Evolutionary conservation across 2,797 vertebrate species (phyloP).

Genomic region (Neosilurus mollespiculum): DNA sequence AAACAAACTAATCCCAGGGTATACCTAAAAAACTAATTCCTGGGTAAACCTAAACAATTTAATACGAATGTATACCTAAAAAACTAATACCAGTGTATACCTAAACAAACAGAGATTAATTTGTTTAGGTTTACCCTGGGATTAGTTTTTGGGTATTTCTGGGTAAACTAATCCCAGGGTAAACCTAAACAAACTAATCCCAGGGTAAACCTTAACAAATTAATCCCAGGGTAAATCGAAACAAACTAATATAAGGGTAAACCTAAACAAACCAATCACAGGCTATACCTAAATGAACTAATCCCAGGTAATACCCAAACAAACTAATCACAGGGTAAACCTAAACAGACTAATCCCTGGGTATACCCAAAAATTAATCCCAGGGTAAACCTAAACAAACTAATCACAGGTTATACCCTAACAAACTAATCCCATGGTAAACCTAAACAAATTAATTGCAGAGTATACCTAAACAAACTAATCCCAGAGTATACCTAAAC

Average conservation of each 20-base stretch:
- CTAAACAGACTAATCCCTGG: not conserved
- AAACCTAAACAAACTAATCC: not conserved
- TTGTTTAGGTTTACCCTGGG: too few relatives aligned
- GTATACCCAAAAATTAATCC: not conserved
- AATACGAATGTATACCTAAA: not conserved
- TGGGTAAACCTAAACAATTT: not conserved
- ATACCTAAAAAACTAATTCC: not conserved
- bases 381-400: not conserved
- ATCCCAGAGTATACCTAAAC: not conserved
- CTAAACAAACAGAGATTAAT: not conserved
- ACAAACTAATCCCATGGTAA: not conserved
- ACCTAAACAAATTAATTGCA: not conserved
- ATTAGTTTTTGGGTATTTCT: too few relatives aligned
- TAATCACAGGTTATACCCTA: not conserved
- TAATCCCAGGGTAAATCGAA: not conserved
- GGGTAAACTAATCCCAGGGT: not conserved
- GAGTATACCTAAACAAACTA: not conserved
- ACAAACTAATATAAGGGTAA: not conserved
- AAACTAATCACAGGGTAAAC: not conserved
- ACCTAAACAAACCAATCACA: not conserved
- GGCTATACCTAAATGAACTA: not conserved
- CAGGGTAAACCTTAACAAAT: not conserved
- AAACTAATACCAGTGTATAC: not conserved
- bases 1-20: too few relatives aligned
- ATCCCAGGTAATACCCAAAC: not conserved